Base-by-base conservation (phyloP, 2,888 invertebrate species). In the Cerastis leucographa region DNA sequence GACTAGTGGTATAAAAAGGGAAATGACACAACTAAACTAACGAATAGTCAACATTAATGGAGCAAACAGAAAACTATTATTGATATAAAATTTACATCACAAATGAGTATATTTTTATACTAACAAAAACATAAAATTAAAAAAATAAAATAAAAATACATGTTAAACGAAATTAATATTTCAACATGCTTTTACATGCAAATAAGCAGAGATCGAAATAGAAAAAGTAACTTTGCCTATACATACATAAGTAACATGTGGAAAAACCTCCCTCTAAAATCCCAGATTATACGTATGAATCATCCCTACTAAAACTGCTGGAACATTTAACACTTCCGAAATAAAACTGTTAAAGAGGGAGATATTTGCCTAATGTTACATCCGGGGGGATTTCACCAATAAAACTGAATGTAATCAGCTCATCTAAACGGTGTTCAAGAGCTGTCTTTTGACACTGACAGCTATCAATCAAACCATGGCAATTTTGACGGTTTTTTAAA, bases 151-250 rank as follows among this genome's bases (percentile, higher is more conserved):
- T 3, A 19, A 12, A 54, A 59, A 68, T 68, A 71, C 81, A 80
- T 80, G 84, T 71, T 74, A 69, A 68, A 62, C 7, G 14, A 25
- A 83, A 72, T 83, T 17, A 73, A 70, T 42, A 64, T 51, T 61
- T 80, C 56, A 54, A 80, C 75, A 82, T 84, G 82, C 82, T 61
- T 12, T 64, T 12, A 61, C 86, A 88, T 88, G 88, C 88, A 81
- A 61, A 35, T 61, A 35, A 61, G 35, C 19, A 35, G 11, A 61
- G 61, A 61, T 61, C 19, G 35, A 35, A 61, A 61, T 1, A 59
- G 59, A 19, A 59, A 29, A 61, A 61, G 35, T 61, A 35, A 35
- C 9, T 35, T 61, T 35, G 35, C 61, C 61, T 19, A 35, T 35
- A 61, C 29, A 61, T 19, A 61, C 59, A 61, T 61, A 61, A 19